These are phyloP conservation scores for Toxostoma redivivum DNA, from an alignment of 2,113 vertebrate genomes.

Conservation along the genomic window DNA sequence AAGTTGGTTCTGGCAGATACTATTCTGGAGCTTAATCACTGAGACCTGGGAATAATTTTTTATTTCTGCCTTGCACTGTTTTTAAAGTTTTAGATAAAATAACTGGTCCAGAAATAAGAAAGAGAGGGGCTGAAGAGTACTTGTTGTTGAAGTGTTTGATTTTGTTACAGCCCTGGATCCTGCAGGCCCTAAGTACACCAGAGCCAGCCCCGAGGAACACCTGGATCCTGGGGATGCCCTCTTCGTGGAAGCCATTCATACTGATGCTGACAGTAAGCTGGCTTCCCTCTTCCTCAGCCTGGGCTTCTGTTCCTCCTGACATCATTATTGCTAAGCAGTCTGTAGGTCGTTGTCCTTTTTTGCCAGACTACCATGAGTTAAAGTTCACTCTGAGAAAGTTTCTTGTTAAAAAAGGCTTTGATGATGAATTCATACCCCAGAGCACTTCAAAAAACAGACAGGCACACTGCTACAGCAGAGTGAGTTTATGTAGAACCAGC, in stretches of 20 bases:
- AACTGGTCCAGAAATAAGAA: background rate
- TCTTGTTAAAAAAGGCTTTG: background rate
- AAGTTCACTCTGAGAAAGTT: background rate
- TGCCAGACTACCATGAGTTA: background rate
- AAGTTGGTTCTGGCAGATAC: background rate
- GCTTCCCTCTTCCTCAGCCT: background rate
- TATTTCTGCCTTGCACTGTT: background rate
- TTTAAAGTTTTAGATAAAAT: background rate
- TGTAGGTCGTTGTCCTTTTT: background rate
- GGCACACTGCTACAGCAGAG: background rate
- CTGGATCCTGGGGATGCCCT: constrained; percentile 89
- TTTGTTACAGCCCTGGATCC: constrained; percentile 84
- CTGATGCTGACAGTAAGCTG: constrained; percentile 90
- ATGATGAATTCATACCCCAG: background rate
- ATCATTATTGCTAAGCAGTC: background rate
- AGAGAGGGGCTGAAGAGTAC: background rate
- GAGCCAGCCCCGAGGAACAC: constrained; percentile 80
- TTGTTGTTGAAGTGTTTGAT: background rate
- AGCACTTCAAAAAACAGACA: background rate
- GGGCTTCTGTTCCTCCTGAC: background rate
- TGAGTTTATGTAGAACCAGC: background rate
- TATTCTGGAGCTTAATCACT: background rate
- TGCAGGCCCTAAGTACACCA: constrained; percentile 89
- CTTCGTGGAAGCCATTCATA: constrained; percentile 95
- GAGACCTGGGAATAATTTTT: background rate